These are phyloP conservation scores for Phalacrocorax aristotelis DNA, from an alignment of 2,113 vertebrate genomes.

Conservation along the genomic window DNA sequence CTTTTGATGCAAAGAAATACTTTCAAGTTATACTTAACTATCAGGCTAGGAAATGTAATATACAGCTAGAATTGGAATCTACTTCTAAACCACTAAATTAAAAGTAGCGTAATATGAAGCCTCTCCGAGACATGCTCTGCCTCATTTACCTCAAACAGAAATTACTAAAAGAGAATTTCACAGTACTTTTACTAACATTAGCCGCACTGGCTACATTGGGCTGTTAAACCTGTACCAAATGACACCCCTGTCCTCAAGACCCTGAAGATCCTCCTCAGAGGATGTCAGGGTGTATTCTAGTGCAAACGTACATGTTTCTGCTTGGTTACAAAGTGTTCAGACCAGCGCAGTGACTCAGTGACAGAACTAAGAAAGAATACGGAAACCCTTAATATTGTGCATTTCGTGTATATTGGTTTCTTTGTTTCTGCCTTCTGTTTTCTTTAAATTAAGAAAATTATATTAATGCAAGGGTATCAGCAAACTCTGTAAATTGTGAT, in stretches of 20 bases:
- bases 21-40: background rate
- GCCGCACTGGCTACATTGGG: fast-evolving
- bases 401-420: background rate
- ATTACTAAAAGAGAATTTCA: background rate
- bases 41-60: background rate
- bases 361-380: background rate
- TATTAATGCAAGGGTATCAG: background rate
- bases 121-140: background rate
- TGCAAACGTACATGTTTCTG: fast-evolving
- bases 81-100: background rate
- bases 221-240: background rate
- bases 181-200: background rate
- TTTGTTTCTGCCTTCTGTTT: background rate
- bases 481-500: background rate
- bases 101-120: background rate
- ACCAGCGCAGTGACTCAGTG: background rate
- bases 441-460: background rate
- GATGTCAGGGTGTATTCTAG: background rate
- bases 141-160: background rate
- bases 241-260: background rate
- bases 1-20: background rate
- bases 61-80: background rate
- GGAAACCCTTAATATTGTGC: background rate
- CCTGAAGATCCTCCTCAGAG: background rate
- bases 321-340: background rate